Evolutionary conservation across 2,888 invertebrate genomes (phyloP), one percentile per base, ranked within the genome.

Genomic region (Tholera decimalis): DNA sequence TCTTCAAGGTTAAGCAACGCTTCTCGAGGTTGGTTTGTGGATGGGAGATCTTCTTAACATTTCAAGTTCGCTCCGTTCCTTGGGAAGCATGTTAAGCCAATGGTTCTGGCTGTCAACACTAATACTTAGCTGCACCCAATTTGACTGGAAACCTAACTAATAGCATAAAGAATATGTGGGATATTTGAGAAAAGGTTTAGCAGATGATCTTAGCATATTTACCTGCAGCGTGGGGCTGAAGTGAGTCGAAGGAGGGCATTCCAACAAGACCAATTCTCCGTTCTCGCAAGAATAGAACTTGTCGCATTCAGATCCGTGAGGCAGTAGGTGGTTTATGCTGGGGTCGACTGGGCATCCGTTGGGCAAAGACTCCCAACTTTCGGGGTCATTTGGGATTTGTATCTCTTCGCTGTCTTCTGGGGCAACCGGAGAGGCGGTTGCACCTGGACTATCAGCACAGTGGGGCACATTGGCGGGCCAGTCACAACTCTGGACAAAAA

Each of bases 291-390:
- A 11, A 18, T 73, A 73, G 56, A 47, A 89, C 39, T 80, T 79
- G 18, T 47, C 30, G 62, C 89, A 89, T 46, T 84, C 66, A 0
- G 37, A 61, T 39, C 84, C 84, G 15, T 88, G 86, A 0, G 89
- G 86, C 15, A 88, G 26, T 0, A 85, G 74, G 0, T 68, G 62
- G 13, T 83, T 58, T 4, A 82, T 43, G 9, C 73, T n/a, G 20
- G 69, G 83, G 44, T 88, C 72, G 7, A 78, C 67, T 3, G 88
- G 88, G 53, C 88, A 88, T 0, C 87, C 86, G 35, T 86, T 88
- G 2, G 82, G 83, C 0, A 73, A 63, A 7, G 63, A 46, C n/a
- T 37, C 50, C 59, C 68, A 58, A 3, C 28, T 18, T 9, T n/a
- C 30, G 13, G 44, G 35, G 9, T n/a, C 28, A 11, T 57, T 18